Conservation (phyloP, 53 echinoderm and acorn worm species). For the Glandiceps talaboti region DNA sequence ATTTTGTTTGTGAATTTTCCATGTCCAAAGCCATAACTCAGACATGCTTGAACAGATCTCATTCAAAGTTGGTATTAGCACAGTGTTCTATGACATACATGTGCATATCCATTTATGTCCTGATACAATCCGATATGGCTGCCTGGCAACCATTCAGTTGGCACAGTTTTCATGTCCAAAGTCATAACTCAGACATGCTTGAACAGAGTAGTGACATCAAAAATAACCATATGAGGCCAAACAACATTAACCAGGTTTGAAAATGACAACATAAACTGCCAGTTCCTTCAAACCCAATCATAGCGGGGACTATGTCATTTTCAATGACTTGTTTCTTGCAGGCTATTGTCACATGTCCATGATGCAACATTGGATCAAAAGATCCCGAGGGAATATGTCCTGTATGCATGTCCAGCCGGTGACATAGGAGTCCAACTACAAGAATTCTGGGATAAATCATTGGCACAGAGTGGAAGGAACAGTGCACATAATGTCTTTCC, state of each 20-base stretch:
- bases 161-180: not conserved
- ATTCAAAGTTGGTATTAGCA: too few species aligned
- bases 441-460: conserved; percentile 85
- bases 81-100: too few species aligned
- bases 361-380: conserved; percentile 68
- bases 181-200: not conserved
- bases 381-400: conserved; percentile 73
- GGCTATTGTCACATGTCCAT: conserved; percentile 87
- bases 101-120: too few species aligned
- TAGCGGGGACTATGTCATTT: too few species aligned
- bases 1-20: too few species aligned
- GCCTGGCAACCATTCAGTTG: not conserved
- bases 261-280: too few species aligned
- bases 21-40: too few species aligned
- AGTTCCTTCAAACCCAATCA: too few species aligned
- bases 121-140: not conserved
- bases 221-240: too few species aligned
- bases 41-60: too few species aligned
- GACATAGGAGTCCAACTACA: conserved; percentile 73
- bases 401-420: conserved; percentile 91
- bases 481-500: conserved; percentile 87
- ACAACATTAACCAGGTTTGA: too few species aligned
- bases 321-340: conserved; percentile 9
- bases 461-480: conserved; percentile 76
- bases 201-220: too few species aligned